A percentile compares a stretch with the other conserved stretches of the same genome.
phyloP scores from a whole-genome alignment of 2,797 vertebrate species.

The Holocentrus rufus region DNA sequence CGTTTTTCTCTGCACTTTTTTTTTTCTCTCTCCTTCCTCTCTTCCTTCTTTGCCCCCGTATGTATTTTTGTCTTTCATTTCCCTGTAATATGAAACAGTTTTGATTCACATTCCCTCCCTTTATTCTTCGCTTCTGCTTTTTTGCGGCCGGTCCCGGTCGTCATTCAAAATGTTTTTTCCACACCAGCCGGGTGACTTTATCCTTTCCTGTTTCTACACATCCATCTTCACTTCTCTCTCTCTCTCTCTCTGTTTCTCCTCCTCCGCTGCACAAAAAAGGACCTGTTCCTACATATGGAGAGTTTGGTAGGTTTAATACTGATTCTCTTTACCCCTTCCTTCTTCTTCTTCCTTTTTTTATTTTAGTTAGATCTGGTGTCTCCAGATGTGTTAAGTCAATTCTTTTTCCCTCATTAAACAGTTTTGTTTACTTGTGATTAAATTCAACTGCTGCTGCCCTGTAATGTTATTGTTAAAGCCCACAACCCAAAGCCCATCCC shows the following conservation, averaged over 20 bases:
- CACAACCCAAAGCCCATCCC: too few species aligned
- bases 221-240: slow-evolving; percentile 39
- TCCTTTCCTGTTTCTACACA: slow-evolving; percentile 22
- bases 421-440: too few species aligned
- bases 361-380: too few species aligned
- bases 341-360: background rate
- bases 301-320: slow-evolving; percentile 81
- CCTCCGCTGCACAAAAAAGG: slow-evolving; percentile 76
- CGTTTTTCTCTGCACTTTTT: background rate
- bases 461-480: too few species aligned
- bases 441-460: too few species aligned
- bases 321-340: background rate
- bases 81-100: background rate
- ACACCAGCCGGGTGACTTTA: background rate
- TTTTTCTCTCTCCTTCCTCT: slow-evolving; percentile 1
- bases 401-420: too few species aligned
- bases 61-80: slow-evolving; percentile 2
- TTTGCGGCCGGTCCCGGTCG: too few species aligned
- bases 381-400: too few species aligned
- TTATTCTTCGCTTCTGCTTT: background rate
- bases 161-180: background rate
- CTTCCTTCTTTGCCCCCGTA: background rate
- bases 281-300: slow-evolving; percentile 78
- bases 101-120: background rate
- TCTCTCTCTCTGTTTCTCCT: too few species aligned